Conservation (phyloP, 2,797 vertebrate genomes). For the Harpagifer antarcticus region DNA sequence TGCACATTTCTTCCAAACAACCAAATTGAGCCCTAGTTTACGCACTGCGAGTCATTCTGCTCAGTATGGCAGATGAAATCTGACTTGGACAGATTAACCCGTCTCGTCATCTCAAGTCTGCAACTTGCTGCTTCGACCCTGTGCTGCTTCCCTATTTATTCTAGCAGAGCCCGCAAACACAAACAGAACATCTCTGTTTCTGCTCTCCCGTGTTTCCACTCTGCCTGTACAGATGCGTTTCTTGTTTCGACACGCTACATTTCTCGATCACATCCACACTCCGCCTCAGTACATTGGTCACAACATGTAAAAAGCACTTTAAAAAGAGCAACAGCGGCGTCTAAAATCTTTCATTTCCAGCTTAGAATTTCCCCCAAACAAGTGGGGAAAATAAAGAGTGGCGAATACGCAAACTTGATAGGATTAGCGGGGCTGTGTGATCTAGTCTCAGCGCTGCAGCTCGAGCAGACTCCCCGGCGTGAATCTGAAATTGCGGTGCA, state of each 20-base stretch:
- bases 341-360: not conserved
- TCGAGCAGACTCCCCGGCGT: conserved; percentile 68
- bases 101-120: conserved; percentile 34
- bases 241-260: conserved; percentile 25
- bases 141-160: conserved; percentile 21
- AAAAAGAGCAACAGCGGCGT: conserved; percentile 10
- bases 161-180: conserved; percentile 8
- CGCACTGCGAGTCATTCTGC: conserved; percentile 6
- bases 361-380: not conserved
- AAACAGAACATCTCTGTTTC: not conserved
- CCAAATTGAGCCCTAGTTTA: conserved; percentile 10
- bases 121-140: conserved; percentile 56
- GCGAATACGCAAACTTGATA: conserved; percentile 65
- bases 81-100: conserved; percentile 4
- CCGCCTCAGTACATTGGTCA: not conserved
- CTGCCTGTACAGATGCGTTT: not conserved
- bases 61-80: conserved; percentile 9
- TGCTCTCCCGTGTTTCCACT: not conserved
- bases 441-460: conserved; percentile 54
- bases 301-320: conserved; percentile 23
- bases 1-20: conserved; percentile 26
- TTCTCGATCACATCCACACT: conserved; percentile 18
- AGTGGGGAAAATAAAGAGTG: conserved; percentile 28
- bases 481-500: conserved; percentile 72
- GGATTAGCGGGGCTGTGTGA: conserved; percentile 57